Percentiles rank a stretch among this genome's conserved stretches.
phyloP scores from a whole-genome alignment of 2,797 vertebrate species.

The Jordanella pulchra region DNA sequence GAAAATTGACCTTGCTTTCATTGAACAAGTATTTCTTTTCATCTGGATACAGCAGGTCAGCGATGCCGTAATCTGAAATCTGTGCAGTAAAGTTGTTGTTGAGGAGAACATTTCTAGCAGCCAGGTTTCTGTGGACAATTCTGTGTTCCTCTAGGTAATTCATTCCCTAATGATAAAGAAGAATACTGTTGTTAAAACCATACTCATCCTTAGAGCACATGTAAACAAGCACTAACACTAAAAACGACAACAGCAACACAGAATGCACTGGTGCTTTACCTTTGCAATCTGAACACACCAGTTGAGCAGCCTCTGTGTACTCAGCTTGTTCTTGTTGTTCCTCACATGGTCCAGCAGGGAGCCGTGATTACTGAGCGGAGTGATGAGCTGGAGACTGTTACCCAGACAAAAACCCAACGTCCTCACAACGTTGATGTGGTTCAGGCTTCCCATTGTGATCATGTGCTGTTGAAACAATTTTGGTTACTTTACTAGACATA shows the following conservation, averaged over 20 bases:
- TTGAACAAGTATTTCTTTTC: conserved; percentile 93
- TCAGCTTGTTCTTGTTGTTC: conserved; percentile 81
- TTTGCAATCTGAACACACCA: conserved; percentile 98
- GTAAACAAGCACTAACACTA: no score
- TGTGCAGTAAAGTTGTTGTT: conserved; percentile 91
- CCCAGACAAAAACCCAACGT: conserved; percentile 91
- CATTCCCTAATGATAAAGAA: conserved; percentile 84
- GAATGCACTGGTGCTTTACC: conserved; percentile 72
- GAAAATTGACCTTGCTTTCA: conserved; percentile 85
- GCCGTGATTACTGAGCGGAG: conserved; percentile 86
- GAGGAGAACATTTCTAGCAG: conserved; percentile 91
- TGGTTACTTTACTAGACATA: conserved; percentile 1
- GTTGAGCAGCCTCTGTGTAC: conserved; percentile 92
- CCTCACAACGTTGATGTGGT: conserved; percentile 88
- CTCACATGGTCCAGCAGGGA: conserved; percentile 89
- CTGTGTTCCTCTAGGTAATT: conserved; percentile 94
- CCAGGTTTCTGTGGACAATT: conserved; percentile 94
- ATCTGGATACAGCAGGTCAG: conserved; percentile 90
- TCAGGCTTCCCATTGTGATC: conserved; percentile 88
- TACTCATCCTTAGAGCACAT: neutral
- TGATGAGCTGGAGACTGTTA: conserved; percentile 87
- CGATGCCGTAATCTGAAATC: conserved; percentile 92
- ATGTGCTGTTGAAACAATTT: conserved; percentile 82
- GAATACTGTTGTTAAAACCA: neutral
- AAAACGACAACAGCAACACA: neutral